Percentiles rank a stretch among this genome's conserved stretches.
phyloP scores from a whole-genome alignment of 35 echinoderm and acorn worm species.

The Eucidaris tribuloides region DNA sequence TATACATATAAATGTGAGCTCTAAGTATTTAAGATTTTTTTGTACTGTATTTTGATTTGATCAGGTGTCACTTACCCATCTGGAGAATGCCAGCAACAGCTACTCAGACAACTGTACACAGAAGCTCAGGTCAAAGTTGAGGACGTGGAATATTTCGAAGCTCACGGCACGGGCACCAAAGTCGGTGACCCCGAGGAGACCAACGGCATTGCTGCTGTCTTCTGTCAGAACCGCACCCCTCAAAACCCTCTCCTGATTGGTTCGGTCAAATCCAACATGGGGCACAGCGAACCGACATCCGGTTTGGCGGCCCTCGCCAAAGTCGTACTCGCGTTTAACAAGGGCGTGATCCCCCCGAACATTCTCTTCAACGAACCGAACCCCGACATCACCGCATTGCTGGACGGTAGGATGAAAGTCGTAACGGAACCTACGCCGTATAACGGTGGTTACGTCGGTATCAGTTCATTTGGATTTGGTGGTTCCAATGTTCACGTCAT shows the following conservation, averaged over 20 bases:
- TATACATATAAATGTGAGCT: too few relatives aligned
- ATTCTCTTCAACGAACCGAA: constrained; percentile 76
- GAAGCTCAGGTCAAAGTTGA: constrained; percentile 65
- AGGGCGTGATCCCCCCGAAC: constrained; percentile 72
- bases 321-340: constrained; percentile 57
- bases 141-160: constrained; percentile 78
- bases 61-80: constrained; percentile 86
- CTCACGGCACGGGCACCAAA: constrained; percentile 91
- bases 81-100: constrained; percentile 43
- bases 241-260: constrained; percentile 73
- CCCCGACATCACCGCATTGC: constrained; percentile 67
- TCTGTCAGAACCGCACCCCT: constrained; percentile 63
- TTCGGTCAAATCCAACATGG: constrained; percentile 96
- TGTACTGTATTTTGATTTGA: not conserved
- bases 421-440: constrained; percentile 62
- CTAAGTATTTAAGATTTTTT: too few relatives aligned
- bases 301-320: constrained; percentile 86
- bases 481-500: constrained; percentile 82
- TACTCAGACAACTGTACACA: constrained; percentile 48
- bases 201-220: constrained; percentile 53
- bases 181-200: constrained; percentile 84
- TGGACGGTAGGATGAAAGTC: constrained; percentile 78
- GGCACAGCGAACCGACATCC: constrained; percentile 70
- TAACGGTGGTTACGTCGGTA: constrained; percentile 58
- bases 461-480: constrained; percentile 92